Percentiles rank a stretch among this genome's conserved stretches.
phyloP scores from a whole-genome alignment of 2,113 vertebrate genomes.

The Hemicordylus capensis region DNA sequence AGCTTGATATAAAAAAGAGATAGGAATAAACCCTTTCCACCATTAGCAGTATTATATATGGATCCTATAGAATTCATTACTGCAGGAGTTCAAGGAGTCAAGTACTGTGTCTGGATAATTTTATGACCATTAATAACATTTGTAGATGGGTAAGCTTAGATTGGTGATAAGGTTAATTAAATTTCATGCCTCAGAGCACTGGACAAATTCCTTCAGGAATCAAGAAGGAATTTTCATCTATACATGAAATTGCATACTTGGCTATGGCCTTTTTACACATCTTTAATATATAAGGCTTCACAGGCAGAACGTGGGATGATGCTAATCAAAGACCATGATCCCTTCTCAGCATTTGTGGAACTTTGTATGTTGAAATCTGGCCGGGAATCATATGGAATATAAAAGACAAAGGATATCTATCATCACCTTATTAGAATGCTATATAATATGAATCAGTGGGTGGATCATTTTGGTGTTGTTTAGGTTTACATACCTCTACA shows the following conservation, averaged over 20 bases:
- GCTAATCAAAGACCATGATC: neutral
- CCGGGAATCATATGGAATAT: neutral
- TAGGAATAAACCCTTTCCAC: conserved; percentile 37
- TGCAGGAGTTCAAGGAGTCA: conserved; percentile 53
- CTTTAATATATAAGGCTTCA: conserved; percentile 20
- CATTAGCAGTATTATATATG: conserved; percentile 44
- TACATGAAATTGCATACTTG: conserved; percentile 42
- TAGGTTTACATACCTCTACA: neutral
- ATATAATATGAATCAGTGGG: neutral
- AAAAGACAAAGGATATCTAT: neutral
- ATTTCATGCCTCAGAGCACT: conserved; percentile 59
- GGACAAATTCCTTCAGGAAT: conserved; percentile 48
- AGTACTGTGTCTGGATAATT: conserved; percentile 64
- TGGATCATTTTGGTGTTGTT: neutral
- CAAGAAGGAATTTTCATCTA: conserved; percentile 45
- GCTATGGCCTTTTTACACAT: conserved; percentile 24
- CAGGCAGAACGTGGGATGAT: neutral
- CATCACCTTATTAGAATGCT: neutral
- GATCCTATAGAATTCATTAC: conserved; percentile 48
- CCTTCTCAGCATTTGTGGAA: neutral
- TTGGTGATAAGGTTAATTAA: conserved; percentile 72
- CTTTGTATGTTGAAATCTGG: neutral
- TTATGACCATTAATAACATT: conserved; percentile 70
- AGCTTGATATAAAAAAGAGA: conserved; percentile 13
- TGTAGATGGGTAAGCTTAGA: conserved; percentile 56